Percentiles rank a stretch among this genome's conserved stretches.
phyloP scores from a whole-genome alignment of 2,888 invertebrate genomes.

The Hypsopygia costalis region DNA sequence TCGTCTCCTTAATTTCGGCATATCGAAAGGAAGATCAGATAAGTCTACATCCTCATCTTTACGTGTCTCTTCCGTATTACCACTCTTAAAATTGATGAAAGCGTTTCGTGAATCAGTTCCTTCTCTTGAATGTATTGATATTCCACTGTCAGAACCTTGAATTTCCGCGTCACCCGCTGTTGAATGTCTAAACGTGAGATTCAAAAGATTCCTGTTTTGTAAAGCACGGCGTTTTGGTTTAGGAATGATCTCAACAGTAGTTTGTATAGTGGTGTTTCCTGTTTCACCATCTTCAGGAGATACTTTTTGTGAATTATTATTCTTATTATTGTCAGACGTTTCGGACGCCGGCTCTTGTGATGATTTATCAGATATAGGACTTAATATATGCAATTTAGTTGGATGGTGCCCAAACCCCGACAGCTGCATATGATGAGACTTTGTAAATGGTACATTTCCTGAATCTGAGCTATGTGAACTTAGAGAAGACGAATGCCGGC shows the following conservation, averaged over 20 bases:
- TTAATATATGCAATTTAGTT: slow-evolving; percentile 90
- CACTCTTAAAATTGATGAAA: slow-evolving; percentile 81
- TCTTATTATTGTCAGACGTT: slow-evolving; percentile 89
- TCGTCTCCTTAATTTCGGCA: slow-evolving; percentile 91
- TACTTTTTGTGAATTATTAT: slow-evolving; percentile 88
- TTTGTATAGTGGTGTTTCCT: slow-evolving; percentile 60
- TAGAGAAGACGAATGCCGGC: slow-evolving; percentile 89
- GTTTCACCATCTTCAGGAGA: slow-evolving; percentile 84
- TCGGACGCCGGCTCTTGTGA: slow-evolving; percentile 93
- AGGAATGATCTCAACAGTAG: slow-evolving; percentile 73
- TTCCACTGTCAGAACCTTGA: slow-evolving; percentile 93
- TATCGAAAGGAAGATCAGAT: slow-evolving; percentile 92
- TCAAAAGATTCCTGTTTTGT: slow-evolving; percentile 88
- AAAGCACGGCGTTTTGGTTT: slow-evolving; percentile 84
- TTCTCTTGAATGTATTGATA: slow-evolving; percentile 91
- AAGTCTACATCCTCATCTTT: slow-evolving; percentile 84
- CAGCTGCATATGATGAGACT: slow-evolving; percentile 82
- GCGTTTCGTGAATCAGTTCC: slow-evolving; percentile 86
- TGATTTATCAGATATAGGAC: slow-evolving; percentile 94
- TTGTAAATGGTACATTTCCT: slow-evolving; percentile 81
- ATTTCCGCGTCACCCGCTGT: slow-evolving; percentile 87
- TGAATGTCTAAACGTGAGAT: slow-evolving; percentile 83
- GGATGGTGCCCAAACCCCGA: slow-evolving; percentile 87
- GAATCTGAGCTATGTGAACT: slow-evolving; percentile 94
- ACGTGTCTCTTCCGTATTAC: slow-evolving; percentile 73